Evolutionary conservation across 2,797 vertebrate genomes (phyloP), one percentile per base, ranked within the genome.

Genomic region (Epinephelus awoara): DNA sequence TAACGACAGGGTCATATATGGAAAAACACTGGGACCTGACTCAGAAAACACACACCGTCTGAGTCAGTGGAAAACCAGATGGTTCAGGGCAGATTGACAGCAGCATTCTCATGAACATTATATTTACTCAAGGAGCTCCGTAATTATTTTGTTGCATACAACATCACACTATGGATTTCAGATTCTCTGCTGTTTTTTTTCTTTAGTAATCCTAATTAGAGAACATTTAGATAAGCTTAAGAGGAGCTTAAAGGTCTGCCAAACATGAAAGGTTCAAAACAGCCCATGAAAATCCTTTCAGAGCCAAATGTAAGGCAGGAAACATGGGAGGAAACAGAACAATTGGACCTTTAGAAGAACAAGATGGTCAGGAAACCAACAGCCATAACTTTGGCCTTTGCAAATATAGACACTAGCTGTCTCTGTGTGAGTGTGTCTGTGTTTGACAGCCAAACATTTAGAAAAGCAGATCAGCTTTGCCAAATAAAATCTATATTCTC

Each of bases 1-100:
- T 44, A 55, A 81, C n/a, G 49, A 68, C 65, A 6, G 68, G 79
- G 88, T 83, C 81, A 14, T 70, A 80, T 81, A 46, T 85, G 91
- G 90, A 94, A 93, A 89, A 89, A 79, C 86, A 88, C 86, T 12
- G 42, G 67, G 66, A 49, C 50, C 59, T 74, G 80, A 89, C 25
- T 90, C 80, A 80, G 68, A 79, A 85, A 55, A 23, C 74, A 72
- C 61, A 70, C 61, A 68, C 18, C 40, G 58, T 57, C 62, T 74
- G 80, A 89, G 65, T 90, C 87, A 78, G 84, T 79, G 77, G 86
- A 75, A 90, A 85, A 79, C 42, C 72, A 38, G 61, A 67, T 84
- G 67, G 40, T 72, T 79, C 38, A 12, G 23, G 72, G 49, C 46
- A 70, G 67, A 50, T 61, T 75, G 71, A 88, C 59, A 69, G 59